Percentiles rank a stretch among this genome's conserved stretches.
These are phyloP conservation scores for Ochropleura plecta DNA, from an alignment of 2,888 invertebrate species.

Conservation along the genomic window DNA sequence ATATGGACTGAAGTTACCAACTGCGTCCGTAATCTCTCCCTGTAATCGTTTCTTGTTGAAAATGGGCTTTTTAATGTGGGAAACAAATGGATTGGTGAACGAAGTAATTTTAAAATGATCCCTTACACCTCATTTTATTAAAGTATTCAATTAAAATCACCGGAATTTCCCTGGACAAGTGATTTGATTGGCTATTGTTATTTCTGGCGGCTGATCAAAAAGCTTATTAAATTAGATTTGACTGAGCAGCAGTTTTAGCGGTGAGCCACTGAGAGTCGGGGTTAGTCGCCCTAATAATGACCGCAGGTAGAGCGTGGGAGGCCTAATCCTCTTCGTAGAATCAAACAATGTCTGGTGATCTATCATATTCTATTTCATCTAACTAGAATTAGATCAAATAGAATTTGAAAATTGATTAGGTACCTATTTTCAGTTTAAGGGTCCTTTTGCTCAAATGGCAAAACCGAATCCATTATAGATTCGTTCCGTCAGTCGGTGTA, in stretches of 20 bases:
- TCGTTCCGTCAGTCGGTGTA: not conserved
- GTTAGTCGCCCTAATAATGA: not conserved
- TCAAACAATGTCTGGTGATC: not conserved
- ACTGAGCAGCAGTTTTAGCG: conserved; percentile 8
- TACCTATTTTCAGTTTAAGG: not conserved
- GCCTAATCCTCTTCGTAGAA: conserved; percentile 19
- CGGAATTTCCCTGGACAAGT: conserved; percentile 4
- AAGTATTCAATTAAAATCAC: conserved; percentile 2
- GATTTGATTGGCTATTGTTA: conserved; percentile 19
- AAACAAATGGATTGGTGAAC: conserved; percentile 30
- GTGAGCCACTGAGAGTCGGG: not conserved
- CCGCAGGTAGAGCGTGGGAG: conserved; percentile 2
- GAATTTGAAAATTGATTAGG: not conserved
- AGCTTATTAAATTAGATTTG: conserved; percentile 16
- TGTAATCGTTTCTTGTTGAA: conserved; percentile 36
- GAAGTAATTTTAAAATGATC: conserved; percentile 1
- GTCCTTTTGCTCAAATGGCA: not conserved
- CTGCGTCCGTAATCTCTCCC: conserved; percentile 46
- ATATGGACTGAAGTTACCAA: conserved; percentile 49
- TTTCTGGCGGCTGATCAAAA: not conserved
- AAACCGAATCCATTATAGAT: not conserved
- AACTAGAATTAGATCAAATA: not conserved
- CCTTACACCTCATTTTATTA: conserved; percentile 8
- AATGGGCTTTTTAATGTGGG: conserved; percentile 39
- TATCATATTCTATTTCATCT: no score